phyloP scores from a whole-genome alignment of 2,888 invertebrate genomes.

The Nineta flava region DNA sequence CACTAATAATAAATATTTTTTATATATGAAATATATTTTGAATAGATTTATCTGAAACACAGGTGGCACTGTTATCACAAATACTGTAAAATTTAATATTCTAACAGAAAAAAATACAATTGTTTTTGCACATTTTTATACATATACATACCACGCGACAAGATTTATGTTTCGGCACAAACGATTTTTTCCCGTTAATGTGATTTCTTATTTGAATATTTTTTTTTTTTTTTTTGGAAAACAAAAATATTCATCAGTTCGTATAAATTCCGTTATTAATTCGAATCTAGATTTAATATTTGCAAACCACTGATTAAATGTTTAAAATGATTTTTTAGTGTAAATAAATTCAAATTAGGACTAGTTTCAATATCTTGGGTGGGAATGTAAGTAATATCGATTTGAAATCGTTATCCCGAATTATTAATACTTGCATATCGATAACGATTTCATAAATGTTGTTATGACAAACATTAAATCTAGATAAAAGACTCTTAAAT shows the following conservation, averaged over 20 bases:
- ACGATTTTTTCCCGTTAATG: not conserved
- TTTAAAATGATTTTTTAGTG: too few relatives aligned
- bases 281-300: not conserved
- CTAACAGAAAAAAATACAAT: not conserved
- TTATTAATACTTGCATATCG: too few relatives aligned
- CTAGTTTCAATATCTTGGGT: not conserved
- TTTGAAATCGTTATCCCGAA: too few relatives aligned
- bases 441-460: too few relatives aligned
- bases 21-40: slow-evolving; percentile 1
- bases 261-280: not conserved
- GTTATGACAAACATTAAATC: not conserved
- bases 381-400: not conserved
- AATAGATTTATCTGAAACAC: slow-evolving; percentile 39
- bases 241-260: not conserved
- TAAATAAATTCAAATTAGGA: not conserved
- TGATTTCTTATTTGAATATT: not conserved
- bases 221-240: not conserved
- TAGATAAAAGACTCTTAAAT: not conserved
- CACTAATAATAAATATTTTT: not conserved
- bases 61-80: slow-evolving; percentile 68
- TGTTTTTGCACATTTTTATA: not conserved
- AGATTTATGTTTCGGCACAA: not conserved
- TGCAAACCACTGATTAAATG: not conserved
- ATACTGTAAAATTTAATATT: slow-evolving; percentile 50
- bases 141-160: not conserved